These are phyloP conservation scores for Peromyscus melanophrys DNA, from an alignment of 2,797 vertebrate genomes.

Conservation along the genomic window DNA sequence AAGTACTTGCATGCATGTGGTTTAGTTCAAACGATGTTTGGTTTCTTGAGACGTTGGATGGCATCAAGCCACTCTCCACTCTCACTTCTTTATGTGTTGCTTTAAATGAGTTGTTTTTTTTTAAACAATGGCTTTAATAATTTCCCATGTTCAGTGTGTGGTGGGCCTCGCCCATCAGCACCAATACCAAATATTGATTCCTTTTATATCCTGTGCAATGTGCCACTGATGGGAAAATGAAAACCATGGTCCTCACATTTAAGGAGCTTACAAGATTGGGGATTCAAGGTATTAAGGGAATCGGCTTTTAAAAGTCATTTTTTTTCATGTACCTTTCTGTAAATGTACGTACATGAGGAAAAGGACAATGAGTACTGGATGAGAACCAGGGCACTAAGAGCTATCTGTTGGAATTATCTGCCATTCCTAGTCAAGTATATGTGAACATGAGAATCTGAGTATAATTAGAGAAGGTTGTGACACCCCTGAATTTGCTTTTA, in stretches of 20 bases:
- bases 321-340: not conserved
- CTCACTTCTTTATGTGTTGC: not conserved
- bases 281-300: not conserved
- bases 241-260: not conserved
- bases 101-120: not conserved
- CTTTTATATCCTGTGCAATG: not conserved
- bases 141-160: not conserved
- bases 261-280: not conserved
- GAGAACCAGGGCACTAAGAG: not conserved
- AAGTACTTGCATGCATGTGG: not conserved
- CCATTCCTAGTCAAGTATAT: not conserved
- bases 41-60: not conserved
- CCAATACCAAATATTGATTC: not conserved
- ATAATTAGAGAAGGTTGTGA: not conserved
- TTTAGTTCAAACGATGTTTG: not conserved
- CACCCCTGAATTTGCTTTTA: not conserved
- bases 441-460: constrained; percentile 21
- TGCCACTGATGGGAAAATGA: constrained; percentile 22
- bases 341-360: not conserved
- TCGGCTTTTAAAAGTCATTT: constrained; percentile 27
- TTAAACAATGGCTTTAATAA: not conserved
- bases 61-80: not conserved
- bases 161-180: not conserved
- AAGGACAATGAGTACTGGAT: not conserved
- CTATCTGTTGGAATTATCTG: not conserved